phyloP scores from a whole-genome alignment of 2,113 vertebrate genomes.

The Azemiops feae region DNA sequence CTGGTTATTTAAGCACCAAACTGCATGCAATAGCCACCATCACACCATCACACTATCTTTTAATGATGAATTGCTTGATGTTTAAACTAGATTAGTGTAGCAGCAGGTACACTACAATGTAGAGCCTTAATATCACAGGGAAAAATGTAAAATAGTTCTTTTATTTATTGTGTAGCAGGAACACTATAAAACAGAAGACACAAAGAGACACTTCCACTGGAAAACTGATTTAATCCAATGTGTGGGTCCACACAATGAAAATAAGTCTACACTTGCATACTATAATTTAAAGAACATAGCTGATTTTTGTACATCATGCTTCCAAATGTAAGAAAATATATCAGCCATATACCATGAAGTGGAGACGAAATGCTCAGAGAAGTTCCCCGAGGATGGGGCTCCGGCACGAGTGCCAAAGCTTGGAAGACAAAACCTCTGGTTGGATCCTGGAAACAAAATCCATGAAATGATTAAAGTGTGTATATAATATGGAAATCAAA shows the following conservation, averaged over 20 bases:
- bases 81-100: background rate
- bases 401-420: too few species aligned
- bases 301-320: background rate
- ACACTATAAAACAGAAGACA: background rate
- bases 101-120: background rate
- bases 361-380: background rate
- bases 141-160: background rate
- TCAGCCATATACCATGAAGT: background rate
- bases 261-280: background rate
- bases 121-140: background rate
- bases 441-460: background rate
- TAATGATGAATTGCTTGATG: too few species aligned
- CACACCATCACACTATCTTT: background rate
- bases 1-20: background rate
- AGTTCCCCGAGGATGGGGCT: too few species aligned
- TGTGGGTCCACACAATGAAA: background rate
- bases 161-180: background rate
- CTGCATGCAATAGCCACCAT: background rate
- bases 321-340: background rate
- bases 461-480: background rate
- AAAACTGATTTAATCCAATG: background rate
- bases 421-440: background rate
- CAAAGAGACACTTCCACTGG: background rate
- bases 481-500: background rate
- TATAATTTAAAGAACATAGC: background rate